phyloP scores from a whole-genome alignment of 1,140 invertebrate genomes.

The Saxidomus purpurata region DNA sequence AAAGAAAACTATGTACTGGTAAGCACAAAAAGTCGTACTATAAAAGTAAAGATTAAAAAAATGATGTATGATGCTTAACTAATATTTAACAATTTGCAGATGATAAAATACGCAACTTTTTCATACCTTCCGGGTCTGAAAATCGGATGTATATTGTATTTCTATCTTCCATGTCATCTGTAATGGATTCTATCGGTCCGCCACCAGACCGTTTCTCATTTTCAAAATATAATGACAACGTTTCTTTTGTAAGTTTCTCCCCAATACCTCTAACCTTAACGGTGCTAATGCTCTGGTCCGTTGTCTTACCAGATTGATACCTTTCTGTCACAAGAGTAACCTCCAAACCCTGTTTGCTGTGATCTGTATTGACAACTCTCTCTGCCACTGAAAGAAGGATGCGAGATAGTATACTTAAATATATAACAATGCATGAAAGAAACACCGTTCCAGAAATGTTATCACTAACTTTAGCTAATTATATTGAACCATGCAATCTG shows the following conservation, averaged over 20 bases:
- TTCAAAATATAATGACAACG: constrained; percentile 67
- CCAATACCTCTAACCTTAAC: constrained; percentile 53
- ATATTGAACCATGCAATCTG: too few relatives aligned
- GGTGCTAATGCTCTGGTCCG: not conserved
- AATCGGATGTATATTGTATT: not conserved
- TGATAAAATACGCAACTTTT: too few relatives aligned
- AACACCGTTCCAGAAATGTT: too few relatives aligned
- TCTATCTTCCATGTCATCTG: not conserved
- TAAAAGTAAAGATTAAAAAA: too few relatives aligned
- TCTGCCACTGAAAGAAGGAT: constrained; percentile 18
- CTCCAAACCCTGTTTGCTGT: not conserved
- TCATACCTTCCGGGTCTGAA: not conserved
- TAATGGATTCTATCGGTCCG: constrained; percentile 36
- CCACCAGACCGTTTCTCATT: constrained; percentile 65
- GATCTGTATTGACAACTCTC: not conserved
- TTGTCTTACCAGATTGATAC: too few relatives aligned
- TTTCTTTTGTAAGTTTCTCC: constrained; percentile 38
- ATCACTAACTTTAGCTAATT: too few relatives aligned
- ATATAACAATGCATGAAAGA: too few relatives aligned
- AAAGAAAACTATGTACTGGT: too few relatives aligned
- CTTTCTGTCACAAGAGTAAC: not conserved
- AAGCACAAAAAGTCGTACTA: too few relatives aligned
- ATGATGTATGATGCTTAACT: too few relatives aligned
- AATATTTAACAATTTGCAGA: too few relatives aligned
- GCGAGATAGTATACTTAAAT: too few relatives aligned